A percentile compares a stretch with the other conserved stretches of the same genome.
Conservation (phyloP, 2,113 vertebrate genomes). For the Pogonocichla stellata region DNA sequence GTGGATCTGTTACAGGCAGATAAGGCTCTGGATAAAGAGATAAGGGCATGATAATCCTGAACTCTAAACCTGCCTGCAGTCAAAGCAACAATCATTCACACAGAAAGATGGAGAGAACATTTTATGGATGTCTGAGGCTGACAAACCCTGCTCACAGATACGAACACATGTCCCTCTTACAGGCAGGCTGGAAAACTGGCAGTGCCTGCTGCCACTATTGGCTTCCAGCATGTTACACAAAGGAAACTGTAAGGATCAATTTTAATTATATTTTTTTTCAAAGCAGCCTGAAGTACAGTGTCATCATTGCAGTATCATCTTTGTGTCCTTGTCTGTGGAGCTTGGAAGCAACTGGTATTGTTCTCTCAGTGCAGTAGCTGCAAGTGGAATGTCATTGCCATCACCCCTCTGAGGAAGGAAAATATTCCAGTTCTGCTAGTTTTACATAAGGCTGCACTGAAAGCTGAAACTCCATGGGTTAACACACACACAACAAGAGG, state of each 20-base stretch:
- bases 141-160: background rate
- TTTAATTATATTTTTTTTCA: background rate
- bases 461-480: background rate
- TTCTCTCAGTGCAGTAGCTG: background rate
- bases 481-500: background rate
- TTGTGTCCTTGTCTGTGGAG: background rate
- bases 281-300: background rate
- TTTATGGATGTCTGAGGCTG: background rate
- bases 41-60: constrained; percentile 40
- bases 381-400: background rate
- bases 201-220: background rate
- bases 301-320: background rate
- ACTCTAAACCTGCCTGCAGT: constrained; percentile 27
- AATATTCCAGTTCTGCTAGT: background rate
- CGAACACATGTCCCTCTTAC: background rate
- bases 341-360: background rate
- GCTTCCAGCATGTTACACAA: background rate
- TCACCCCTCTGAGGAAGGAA: background rate
- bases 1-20: background rate
- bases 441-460: background rate
- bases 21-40: constrained; percentile 32
- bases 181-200: constrained; percentile 4
- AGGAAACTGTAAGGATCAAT: background rate
- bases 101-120: background rate
- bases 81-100: background rate